Evolutionary conservation across 2,113 vertebrate genomes (phyloP), one percentile per base, ranked within the genome.

Genomic region (Coturnix japonica): DNA sequence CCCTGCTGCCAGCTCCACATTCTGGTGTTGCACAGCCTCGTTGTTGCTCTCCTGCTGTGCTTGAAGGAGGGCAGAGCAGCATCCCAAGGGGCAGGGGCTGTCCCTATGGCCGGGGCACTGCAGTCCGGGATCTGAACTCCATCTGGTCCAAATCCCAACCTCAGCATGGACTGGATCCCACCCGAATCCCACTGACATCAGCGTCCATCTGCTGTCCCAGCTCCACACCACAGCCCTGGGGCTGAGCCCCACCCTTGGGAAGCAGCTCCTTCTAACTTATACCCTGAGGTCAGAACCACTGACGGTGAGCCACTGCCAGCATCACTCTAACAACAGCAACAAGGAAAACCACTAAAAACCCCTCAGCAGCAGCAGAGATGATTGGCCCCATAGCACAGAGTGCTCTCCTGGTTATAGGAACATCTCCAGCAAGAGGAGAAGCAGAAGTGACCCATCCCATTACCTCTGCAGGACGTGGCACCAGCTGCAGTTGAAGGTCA

Each of bases 401-500:
- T 11, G 53, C 60, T 23, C 28, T 11, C n/a, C 64, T 44, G 21
- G 39, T 90, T 51, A 18, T 2, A 12, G 54, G 3, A 47, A 26
- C 12, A 2, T 3, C 0, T 53, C 51, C 51, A 7, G 12, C 2
- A 13, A 25, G 78, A 56, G 20, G 33, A 63, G 61, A 30, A 37
- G 28, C 22, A 61, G 60, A 44, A 26, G 69, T 46, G 19, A 64
- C 19, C 44, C 6, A 9, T 12, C 31, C 11, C 82, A 66, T 30
- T 96, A 99, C 99, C 99, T 98, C 92, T 99, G 99, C 76, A 99
- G 97, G 47, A 98, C 98, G 47, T 99, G 98, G 83, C 99, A 99
- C 99, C 99, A 99, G 87, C 98, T 98, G 70, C 99, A 99, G 95
- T 97, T 98, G 64, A 98, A 98, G 53, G 98, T 98, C 90, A 98